Evolutionary conservation across 2,113 vertebrate species (phyloP), one percentile per base, ranked within the genome.

Genomic region (Gymnocephalus cernua): DNA sequence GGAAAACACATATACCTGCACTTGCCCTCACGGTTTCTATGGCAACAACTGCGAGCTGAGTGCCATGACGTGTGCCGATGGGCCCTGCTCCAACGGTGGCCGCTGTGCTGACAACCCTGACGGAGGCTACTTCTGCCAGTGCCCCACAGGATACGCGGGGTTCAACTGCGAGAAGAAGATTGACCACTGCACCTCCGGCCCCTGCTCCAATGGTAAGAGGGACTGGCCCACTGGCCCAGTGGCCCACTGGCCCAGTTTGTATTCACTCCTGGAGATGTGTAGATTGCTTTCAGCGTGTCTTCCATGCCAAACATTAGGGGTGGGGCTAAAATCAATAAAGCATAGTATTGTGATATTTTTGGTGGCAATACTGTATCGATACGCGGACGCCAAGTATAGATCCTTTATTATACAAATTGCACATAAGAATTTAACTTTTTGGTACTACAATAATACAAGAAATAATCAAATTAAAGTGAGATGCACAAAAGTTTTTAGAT

Each of bases 141-240:
- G 98, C 84, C 97, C 97, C 0, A 90, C 82, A 0, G 96, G 97
- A 11, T 98, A 98, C 61, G 97, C 97, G 0, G 98, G 98, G 25
- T 99, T 99, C 92, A 99, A 96, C 95, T 99, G 98, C 54, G 98
- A 99, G 91, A 99, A 99, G 96, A 99, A 99, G 93, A 96, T 97
- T 0, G 98, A 98, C 85, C 94, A 96, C 92, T 99, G 98, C 94
- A 96, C 95, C 61, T 98, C 97, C 65, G 93, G 93, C 41, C 97
- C 98, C 29, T 99, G 98, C 85, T 95, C 96, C 74, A 99, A 99
- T 12, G 98, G 98, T 99, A 94, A 94, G 95, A 54, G 38, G 0
- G 11, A 14, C 32, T 6, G 18, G 6, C 4, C 45, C 4, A 8
- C 16, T 3, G 13, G 32, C 32, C 32, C 5, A 15, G 8, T 38